Evolutionary conservation across 2,113 vertebrate species (phyloP), one percentile per base, ranked within the genome.

Genomic region (Percina caprodes): DNA sequence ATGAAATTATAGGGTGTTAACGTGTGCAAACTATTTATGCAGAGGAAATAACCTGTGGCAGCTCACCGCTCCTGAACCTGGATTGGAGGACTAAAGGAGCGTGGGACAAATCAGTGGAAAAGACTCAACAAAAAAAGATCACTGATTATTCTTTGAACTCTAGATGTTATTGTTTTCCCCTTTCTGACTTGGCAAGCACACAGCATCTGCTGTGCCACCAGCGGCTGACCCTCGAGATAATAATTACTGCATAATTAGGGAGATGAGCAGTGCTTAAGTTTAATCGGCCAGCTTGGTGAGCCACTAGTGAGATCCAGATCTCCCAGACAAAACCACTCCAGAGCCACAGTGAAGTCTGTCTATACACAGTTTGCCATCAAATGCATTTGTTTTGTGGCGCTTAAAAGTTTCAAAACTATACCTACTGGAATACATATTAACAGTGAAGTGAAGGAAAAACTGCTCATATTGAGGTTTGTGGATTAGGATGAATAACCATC

Each of bases 171-270:
- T 18, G 42, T 35, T 26, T 55, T 24, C 62, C 30, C 63, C 18
- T 24, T 68, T 65, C 52, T 55, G 72, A 62, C 79, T 73, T 69
- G 15, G 59, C 83, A 66, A 82, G 77, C 77, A 75, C 75, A 51
- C 69, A 63, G 65, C 46, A 84, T 74, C 51, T 9, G 19, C 69
- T 67, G 75, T 3, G 79, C 68, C 79, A 76, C 79, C 67, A 23
- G 61, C 35, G 1, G 42, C 83, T 69, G 89, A 85, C 91, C 87
- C 89, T 73, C 56, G 65, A 90, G 91, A 93, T 91, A 85, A 73
- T 91, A 92, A 94, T 95, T 94, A 92, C 80, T 45, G 46, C 35
- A 91, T 89, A 94, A 95, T 95, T 94, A 94, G 86, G 88, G 88
- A 91, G 94, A 93, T 91, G 91, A 95, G 91, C 89, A 62, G 85